Evolutionary conservation across 1,140 invertebrate species (phyloP), one percentile per base, ranked within the genome.

Genomic region (Medauroidea extradentata): DNA sequence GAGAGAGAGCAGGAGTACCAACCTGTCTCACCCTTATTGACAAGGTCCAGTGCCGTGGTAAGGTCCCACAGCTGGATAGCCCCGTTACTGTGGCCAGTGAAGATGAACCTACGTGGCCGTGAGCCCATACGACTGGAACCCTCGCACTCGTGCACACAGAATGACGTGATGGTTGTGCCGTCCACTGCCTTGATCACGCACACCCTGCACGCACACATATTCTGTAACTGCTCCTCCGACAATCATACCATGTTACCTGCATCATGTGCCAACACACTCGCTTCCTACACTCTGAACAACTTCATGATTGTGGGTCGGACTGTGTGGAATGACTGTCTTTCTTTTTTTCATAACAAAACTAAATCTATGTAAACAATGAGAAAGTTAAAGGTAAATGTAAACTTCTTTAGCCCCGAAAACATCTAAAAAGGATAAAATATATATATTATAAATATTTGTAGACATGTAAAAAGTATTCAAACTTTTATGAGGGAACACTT

Each of bases 1-100:
- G n/a, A n/a, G n/a, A n/a, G n/a, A n/a, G n/a, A n/a, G n/a, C n/a
- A n/a, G n/a, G n/a, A n/a, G n/a, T n/a, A n/a, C 48, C 72, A 75
- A 86, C 84, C 81, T 72, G 79, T 76, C 72, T 80, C 78, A 67
- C 80, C 78, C 79, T 90, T 85, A 67, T 83, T 76, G 69, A 85
- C 79, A 54, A 90, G 82, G 75, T 98, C 93, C 18, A 98, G 77
- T 46, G 94, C 95, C 9, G 94, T 98, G 2, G 94, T 97, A 29
- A 99, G 79, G 78, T 99, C 96, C 95, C 95, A 99, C 90, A 98
- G 95, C 80, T 98, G 95, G 65, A 98, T 90, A 51, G 90, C 89
- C 48, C 96, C 96, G 72, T 93, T 96, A 16, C 87, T 86, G 73
- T 98, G 96, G 4, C 96, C 96, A 16, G 95, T 97, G 64, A 99